Conservation (phyloP, 1,140 invertebrate genomes). For the Ostrea denselamellosa region DNA sequence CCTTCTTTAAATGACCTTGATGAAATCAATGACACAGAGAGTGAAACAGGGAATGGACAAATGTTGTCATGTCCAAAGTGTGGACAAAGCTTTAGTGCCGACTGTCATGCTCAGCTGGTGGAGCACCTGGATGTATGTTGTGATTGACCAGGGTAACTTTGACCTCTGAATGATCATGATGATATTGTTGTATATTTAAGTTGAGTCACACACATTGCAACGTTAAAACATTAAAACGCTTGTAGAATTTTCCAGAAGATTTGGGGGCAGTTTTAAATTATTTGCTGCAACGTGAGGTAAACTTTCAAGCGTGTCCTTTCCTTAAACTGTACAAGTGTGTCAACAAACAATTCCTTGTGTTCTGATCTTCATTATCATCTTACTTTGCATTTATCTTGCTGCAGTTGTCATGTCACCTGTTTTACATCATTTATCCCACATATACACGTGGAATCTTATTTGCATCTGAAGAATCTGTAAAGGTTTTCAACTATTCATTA, state of each 20-base stretch:
- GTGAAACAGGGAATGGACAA: slow-evolving; percentile 12
- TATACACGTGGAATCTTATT: too few relatives aligned
- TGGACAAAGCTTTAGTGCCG: slow-evolving; percentile 38
- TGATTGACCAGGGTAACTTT: slow-evolving; percentile 16
- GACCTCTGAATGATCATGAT: slow-evolving; percentile 4
- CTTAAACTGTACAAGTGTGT: too few relatives aligned
- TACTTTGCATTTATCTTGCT: too few relatives aligned
- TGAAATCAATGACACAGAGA: slow-evolving; percentile 1
- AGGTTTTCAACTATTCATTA: too few relatives aligned
- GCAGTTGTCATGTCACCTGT: too few relatives aligned
- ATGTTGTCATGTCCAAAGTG: slow-evolving; percentile 40
- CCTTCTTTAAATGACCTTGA: slow-evolving; percentile 41
- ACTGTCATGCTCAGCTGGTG: slow-evolving; percentile 16
- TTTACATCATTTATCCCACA: too few relatives aligned
- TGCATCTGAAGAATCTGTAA: too few relatives aligned
- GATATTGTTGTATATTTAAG: neutral
- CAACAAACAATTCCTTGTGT: too few relatives aligned
- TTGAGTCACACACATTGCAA: neutral
- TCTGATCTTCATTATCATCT: too few relatives aligned
- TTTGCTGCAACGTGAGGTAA: too few relatives aligned
- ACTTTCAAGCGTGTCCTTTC: too few relatives aligned
- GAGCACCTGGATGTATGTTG: slow-evolving; percentile 39
- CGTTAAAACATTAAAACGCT: neutral
- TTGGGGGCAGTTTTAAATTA: neutral
- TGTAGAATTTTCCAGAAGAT: neutral